These are phyloP conservation scores for Pteropus alecto DNA, from an alignment of 2,113 vertebrate species.

Conservation along the genomic window DNA sequence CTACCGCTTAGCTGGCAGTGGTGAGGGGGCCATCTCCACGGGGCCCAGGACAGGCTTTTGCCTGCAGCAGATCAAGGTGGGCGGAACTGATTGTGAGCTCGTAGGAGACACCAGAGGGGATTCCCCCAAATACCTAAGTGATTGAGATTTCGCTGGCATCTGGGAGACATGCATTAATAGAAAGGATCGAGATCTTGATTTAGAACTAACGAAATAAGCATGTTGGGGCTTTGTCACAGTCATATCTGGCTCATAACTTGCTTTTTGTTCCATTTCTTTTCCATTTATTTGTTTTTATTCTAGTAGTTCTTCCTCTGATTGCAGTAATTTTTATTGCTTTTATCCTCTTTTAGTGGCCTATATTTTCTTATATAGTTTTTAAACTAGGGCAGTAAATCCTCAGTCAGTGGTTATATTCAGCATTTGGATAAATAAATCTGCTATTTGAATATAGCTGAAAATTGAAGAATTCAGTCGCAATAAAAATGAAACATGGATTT, in stretches of 20 bases:
- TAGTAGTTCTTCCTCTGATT: not conserved
- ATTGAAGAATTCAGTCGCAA: not conserved
- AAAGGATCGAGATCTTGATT: not conserved
- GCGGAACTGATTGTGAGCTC: not conserved
- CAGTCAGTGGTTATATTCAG: not conserved
- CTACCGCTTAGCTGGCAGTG: not conserved
- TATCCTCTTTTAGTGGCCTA: not conserved
- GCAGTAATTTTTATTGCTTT: not conserved
- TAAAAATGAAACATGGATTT: constrained; percentile 16
- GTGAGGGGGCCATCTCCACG: not conserved
- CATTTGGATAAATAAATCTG: not conserved
- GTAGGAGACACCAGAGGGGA: not conserved
- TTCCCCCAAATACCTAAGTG: not conserved
- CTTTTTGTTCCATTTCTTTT: not conserved
- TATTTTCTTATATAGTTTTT: not conserved
- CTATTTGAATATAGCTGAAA: not conserved
- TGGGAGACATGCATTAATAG: not conserved
- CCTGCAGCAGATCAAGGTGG: not conserved
- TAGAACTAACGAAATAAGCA: not conserved
- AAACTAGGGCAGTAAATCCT: not conserved
- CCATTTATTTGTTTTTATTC: not conserved
- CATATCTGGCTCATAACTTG: not conserved
- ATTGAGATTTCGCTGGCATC: not conserved
- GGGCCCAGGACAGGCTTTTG: not conserved
- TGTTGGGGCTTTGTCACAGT: not conserved